phyloP scores from a whole-genome alignment of 2,113 vertebrate species.

The Scopus umbretta region DNA sequence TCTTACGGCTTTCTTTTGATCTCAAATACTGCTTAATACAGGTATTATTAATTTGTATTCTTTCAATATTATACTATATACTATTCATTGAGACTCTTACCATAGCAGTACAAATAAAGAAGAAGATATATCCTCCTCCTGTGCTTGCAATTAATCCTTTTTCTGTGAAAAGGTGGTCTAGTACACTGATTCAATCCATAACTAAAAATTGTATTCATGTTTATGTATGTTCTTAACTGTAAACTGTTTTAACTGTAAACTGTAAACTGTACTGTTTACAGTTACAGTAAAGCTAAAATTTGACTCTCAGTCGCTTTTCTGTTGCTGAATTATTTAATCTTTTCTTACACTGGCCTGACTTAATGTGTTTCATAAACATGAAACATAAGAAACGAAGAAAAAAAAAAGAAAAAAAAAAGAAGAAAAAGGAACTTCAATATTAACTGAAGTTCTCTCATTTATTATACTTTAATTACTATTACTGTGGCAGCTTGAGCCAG shows the following conservation, averaged over 20 bases:
- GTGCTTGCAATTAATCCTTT: neutral
- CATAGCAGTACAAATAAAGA: neutral
- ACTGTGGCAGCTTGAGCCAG: neutral
- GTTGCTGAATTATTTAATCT: neutral
- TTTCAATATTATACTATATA: neutral
- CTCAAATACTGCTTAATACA: neutral
- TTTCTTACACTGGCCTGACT: neutral
- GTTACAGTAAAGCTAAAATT: neutral
- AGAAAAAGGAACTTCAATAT: no score
- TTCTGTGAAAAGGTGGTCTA: neutral
- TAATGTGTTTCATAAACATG: neutral
- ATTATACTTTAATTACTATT: neutral
- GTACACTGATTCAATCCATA: neutral
- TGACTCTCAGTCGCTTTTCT: neutral
- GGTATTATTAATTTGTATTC: neutral
- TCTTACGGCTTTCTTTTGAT: neutral
- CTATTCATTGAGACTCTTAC: neutral
- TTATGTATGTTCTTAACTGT: neutral
- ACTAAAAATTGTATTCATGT: neutral
- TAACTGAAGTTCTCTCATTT: neutral
- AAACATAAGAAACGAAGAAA: neutral
- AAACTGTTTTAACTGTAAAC: no score
- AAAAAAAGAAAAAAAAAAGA: no score
- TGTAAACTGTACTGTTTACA: no score
- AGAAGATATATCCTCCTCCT: neutral